A percentile compares a stretch with the other conserved stretches of the same genome.
Evolutionary conservation across 2,888 invertebrate genomes (phyloP).

Genomic region (Drosophila pegasa): DNA sequence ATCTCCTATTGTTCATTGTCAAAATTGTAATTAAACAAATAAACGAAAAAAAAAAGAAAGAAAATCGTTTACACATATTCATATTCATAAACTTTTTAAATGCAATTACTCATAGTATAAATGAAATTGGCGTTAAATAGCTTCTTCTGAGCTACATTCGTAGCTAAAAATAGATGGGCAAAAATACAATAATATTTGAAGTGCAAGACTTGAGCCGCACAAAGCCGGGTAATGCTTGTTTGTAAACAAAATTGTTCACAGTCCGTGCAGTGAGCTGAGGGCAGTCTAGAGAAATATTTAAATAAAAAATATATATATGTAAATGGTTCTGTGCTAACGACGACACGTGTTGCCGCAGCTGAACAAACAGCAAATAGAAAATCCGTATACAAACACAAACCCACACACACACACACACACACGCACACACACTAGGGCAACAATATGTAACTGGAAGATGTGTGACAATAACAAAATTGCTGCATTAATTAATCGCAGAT

Average conservation of each 20-base stretch:
- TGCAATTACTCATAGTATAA: too few relatives aligned
- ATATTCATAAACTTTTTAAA: too few relatives aligned
- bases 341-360: constrained; percentile 63
- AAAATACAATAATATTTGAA: too few relatives aligned
- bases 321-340: constrained; percentile 16
- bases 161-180: too few relatives aligned
- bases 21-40: too few relatives aligned
- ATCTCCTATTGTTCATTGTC: too few relatives aligned
- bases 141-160: too few relatives aligned
- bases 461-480: constrained; percentile 23
- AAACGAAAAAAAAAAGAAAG: too few relatives aligned
- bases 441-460: constrained; percentile 9
- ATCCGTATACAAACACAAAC: not conserved
- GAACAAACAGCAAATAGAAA: constrained; percentile 46
- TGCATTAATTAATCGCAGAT: constrained; percentile 41
- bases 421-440: constrained; percentile 1
- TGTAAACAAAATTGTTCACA: constrained; percentile 9
- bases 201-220: too few relatives aligned
- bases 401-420: constrained; percentile 1
- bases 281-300: constrained; percentile 13
- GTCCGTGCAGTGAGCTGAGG: not conserved
- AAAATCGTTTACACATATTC: too few relatives aligned
- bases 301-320: constrained; percentile 1
- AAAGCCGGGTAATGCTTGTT: not conserved
- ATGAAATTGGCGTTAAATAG: too few relatives aligned